Conservation (phyloP, 2,797 vertebrate genomes). For the Eupleurogrammus muticus region DNA sequence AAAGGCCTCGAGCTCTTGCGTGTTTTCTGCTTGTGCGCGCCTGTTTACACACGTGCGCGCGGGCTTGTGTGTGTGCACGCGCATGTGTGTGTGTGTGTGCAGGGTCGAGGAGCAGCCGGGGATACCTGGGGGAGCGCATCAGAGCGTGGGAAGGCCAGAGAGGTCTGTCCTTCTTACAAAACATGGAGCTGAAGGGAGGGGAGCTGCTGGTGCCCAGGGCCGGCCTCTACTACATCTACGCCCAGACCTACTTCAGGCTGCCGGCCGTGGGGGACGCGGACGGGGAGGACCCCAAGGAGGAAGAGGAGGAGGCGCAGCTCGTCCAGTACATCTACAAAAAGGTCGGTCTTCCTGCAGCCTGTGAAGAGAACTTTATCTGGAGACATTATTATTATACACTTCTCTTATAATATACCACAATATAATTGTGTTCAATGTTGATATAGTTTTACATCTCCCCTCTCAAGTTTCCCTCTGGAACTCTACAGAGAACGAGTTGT, state of each 20-base stretch:
- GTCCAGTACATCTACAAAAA: conserved; percentile 96
- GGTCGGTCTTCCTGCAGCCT: conserved; percentile 43
- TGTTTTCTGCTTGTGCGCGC: too few relatives aligned
- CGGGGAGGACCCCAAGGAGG: conserved; percentile 69
- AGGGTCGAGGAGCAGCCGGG: conserved; percentile 75
- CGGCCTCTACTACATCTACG: conserved; percentile 95
- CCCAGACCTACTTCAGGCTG: conserved; percentile 94
- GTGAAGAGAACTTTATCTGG: not conserved
- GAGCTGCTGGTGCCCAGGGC: conserved; percentile 89
- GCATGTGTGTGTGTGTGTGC: not conserved
- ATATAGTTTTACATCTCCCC: too few relatives aligned
- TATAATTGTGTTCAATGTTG: too few relatives aligned
- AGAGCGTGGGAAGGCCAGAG: conserved; percentile 89
- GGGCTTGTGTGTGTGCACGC: too few relatives aligned
- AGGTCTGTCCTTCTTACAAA: conserved; percentile 90
- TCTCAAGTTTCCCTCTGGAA: too few relatives aligned
- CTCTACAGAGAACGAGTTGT: too few relatives aligned
- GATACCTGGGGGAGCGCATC: conserved; percentile 88
- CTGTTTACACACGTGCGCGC: too few relatives aligned
- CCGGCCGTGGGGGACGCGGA: conserved; percentile 74
- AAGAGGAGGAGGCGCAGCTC: conserved; percentile 88
- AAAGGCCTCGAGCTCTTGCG: not conserved
- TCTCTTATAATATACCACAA: too few relatives aligned
- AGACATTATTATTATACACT: too few relatives aligned
- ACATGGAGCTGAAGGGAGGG: conserved; percentile 89